Base-by-base conservation (phyloP, 2,888 invertebrate species). In the Nomada lathburiana region DNA sequence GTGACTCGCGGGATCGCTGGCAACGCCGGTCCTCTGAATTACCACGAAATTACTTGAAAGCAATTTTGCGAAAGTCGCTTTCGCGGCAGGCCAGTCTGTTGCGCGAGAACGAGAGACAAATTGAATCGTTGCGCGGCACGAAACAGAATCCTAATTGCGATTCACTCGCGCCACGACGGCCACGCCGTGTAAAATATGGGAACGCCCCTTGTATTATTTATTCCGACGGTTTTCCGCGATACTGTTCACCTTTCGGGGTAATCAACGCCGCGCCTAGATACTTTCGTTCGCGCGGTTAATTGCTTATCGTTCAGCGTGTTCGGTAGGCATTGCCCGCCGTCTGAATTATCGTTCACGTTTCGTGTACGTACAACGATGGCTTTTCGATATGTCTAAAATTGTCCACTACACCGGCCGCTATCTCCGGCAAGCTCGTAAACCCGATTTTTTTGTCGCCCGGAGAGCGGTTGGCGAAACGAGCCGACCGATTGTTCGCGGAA, bases 131-230 rank as follows among this genome's bases (percentile, higher is more conserved):
- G 65, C 59, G 63, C 55, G 78, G 42, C 74, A 36, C 63, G 36
- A 44, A 57, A n/a, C 71, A 67, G 77, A 72, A 72, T 77, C 62
- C 62, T 80, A 71, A 80, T 80, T 77, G 65, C 80, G 65, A 71
- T 55, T 64, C 50, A n/a, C 52, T 26, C 50, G 55, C 63, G 59
- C 23, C 44, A n/a, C 7, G n/a, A 36, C 23, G 60, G 36, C 52
- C 69, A 63, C 75, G 68, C 26, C 53, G 57, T 29, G 74, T 53
- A 44, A 75, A 80, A 75, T 60, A 60, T 70, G 74, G 53, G 65
- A 73, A 68, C 69, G 65, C 42, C 64, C 75, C 23, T 50, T 29
- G 36, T 60, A 80, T 70, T 69, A 70, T 76, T 82, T 80, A 82
- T 65, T 18, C 60, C 29, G 52, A 26, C 63, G 52, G 20, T 62